A percentile compares a stretch with the other conserved stretches of the same genome.
phyloP scores from a whole-genome alignment of 2,888 invertebrate genomes.

The Thera obeliscata region DNA sequence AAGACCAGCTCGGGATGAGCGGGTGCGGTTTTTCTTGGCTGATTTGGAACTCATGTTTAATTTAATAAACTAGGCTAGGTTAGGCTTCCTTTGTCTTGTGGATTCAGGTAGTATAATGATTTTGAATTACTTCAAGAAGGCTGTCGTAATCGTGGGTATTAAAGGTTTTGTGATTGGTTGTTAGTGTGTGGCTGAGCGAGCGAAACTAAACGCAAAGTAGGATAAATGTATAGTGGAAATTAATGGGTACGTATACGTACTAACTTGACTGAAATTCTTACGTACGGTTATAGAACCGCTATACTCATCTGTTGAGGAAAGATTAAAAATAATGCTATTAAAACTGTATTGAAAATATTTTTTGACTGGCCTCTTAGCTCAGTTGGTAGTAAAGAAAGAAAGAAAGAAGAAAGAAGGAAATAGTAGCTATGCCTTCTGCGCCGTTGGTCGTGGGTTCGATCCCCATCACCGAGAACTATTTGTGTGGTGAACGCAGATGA shows the following conservation, averaged over 20 bases:
- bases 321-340: too few species aligned
- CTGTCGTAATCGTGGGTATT: neutral
- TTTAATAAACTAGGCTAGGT: too few species aligned
- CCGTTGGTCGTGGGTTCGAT: too few species aligned
- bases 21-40: conserved; percentile 52
- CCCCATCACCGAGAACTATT: too few species aligned
- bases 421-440: too few species aligned
- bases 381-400: too few species aligned
- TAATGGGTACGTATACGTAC: neutral
- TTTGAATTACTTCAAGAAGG: neutral
- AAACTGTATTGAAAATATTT: too few species aligned
- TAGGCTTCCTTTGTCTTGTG: conserved; percentile 19
- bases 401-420: too few species aligned
- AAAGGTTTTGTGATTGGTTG: conserved; percentile 6
- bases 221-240: neutral
- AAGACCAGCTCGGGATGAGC: conserved; percentile 80
- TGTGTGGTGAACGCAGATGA: too few species aligned
- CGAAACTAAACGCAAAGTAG: neutral
- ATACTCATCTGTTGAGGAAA: too few species aligned
- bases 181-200: conserved; percentile 18
- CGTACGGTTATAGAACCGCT: too few species aligned
- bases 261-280: neutral
- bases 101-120: neutral
- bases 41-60: conserved; percentile 45
- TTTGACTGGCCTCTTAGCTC: too few species aligned